These are phyloP conservation scores for Lapara coniferarum DNA, from an alignment of 2,888 invertebrate species.

Conservation along the genomic window DNA sequence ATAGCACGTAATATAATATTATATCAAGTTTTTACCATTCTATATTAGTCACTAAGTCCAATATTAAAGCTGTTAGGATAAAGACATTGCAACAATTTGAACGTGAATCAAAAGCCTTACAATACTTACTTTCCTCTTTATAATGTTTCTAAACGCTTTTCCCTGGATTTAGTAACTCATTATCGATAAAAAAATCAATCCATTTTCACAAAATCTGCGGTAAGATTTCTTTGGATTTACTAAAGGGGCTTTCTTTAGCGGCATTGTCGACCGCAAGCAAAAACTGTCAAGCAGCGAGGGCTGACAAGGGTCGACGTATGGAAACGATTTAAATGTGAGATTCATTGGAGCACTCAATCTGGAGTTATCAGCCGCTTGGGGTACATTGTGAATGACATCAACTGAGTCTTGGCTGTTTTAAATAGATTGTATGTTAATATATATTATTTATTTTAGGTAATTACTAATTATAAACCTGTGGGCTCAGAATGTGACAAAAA, in stretches of 20 bases:
- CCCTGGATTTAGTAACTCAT: neutral
- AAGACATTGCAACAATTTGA: no score
- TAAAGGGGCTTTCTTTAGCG: constrained; percentile 6
- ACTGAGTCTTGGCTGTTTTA: neutral
- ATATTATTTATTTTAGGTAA: no score
- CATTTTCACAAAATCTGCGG: constrained; percentile 2
- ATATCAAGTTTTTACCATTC: no score
- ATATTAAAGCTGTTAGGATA: no score
- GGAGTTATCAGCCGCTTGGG: neutral
- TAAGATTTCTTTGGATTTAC: constrained; percentile 21
- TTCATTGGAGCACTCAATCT: constrained; percentile 10
- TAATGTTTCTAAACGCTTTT: no score
- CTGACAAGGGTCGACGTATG: constrained; percentile 23
- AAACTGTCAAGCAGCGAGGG: constrained; percentile 16
- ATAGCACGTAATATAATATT: no score
- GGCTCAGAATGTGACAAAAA: no score
- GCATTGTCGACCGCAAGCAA: neutral
- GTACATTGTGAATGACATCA: constrained; percentile 8
- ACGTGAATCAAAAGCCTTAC: no score
- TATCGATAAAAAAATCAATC: neutral
- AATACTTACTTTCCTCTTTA: no score
- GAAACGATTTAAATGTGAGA: constrained; percentile 21
- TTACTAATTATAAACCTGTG: no score
- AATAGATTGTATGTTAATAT: no score
- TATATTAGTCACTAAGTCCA: no score